phyloP scores from a whole-genome alignment of 2,888 invertebrate species.

The Polietes domitor region DNA sequence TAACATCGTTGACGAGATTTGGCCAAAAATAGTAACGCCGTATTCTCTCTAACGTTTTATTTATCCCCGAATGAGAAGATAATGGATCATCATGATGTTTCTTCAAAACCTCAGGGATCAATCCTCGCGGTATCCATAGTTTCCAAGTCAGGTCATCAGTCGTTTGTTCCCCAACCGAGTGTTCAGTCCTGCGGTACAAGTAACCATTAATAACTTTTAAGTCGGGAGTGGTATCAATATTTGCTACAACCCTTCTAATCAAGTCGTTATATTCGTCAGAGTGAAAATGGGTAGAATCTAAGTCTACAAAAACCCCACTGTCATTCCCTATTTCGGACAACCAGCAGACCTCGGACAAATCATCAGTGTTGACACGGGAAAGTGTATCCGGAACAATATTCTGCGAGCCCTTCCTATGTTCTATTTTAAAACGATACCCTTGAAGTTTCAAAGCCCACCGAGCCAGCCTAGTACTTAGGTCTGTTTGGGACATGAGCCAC shows the following conservation, averaged over 20 bases:
- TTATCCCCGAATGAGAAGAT: slow-evolving; percentile 1
- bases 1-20: not conserved
- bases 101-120: not conserved
- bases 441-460: slow-evolving; percentile 50
- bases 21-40: not conserved
- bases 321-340: not conserved
- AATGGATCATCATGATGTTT: not conserved
- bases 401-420: slow-evolving; percentile 14
- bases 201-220: slow-evolving; percentile 2
- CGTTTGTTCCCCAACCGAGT: not conserved
- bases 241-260: not conserved
- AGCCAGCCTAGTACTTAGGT: slow-evolving; percentile 40
- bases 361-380: slow-evolving; percentile 32
- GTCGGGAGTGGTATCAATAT: slow-evolving; percentile 7
- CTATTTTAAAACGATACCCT: slow-evolving; percentile 29
- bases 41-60: not conserved
- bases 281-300: slow-evolving; percentile 1
- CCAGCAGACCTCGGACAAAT: slow-evolving; percentile 11
- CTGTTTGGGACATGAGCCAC: slow-evolving; percentile 37
- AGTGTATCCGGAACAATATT: slow-evolving; percentile 51
- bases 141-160: slow-evolving; percentile 4
- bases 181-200: not conserved
- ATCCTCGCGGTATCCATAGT: not conserved
- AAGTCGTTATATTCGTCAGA: slow-evolving; percentile 19
- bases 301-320: slow-evolving; percentile 14